Conservation (phyloP, 2,888 invertebrate genomes). For the Lacanobia wlatinum region DNA sequence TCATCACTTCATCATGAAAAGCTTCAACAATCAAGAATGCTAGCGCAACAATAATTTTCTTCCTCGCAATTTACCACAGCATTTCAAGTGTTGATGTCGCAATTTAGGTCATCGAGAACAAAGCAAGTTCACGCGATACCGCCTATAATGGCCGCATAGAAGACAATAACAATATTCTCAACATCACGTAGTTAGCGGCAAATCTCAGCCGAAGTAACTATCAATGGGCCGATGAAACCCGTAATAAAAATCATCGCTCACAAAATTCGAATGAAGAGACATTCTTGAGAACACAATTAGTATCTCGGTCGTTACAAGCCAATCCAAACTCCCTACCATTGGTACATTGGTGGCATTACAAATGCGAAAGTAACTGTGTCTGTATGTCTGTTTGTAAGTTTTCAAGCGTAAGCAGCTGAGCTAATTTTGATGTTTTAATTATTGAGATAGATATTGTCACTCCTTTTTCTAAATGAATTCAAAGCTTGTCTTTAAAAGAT, state of each 20-base stretch:
- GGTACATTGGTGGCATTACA: too few species aligned
- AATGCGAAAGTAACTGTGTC: neutral
- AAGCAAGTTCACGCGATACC: conserved; percentile 10
- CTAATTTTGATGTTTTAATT: too few species aligned
- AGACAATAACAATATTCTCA: conserved; percentile 49
- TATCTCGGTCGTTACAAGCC: conserved; percentile 77
- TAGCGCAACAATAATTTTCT: neutral
- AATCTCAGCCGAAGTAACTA: conserved; percentile 29
- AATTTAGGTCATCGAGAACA: conserved; percentile 28
- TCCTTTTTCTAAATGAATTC: too few species aligned
- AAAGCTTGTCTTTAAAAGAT: too few species aligned
- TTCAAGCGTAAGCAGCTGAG: too few species aligned
- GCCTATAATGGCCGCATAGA: conserved; percentile 7
- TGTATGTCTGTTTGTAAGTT: neutral
- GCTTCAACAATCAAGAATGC: neutral
- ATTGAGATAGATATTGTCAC: too few species aligned
- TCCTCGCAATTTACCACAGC: conserved; percentile 30
- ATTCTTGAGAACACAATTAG: conserved; percentile 71
- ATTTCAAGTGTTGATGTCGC: conserved; percentile 19
- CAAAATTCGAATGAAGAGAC: conserved; percentile 60
- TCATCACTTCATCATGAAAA: neutral
- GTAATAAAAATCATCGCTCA: conserved; percentile 59
- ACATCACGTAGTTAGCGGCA: conserved; percentile 52
- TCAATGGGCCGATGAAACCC: conserved; percentile 47
- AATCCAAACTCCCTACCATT: conserved; percentile 42